Base-by-base conservation (phyloP, 2,888 invertebrate species). In the Galerucella pusilla region DNA sequence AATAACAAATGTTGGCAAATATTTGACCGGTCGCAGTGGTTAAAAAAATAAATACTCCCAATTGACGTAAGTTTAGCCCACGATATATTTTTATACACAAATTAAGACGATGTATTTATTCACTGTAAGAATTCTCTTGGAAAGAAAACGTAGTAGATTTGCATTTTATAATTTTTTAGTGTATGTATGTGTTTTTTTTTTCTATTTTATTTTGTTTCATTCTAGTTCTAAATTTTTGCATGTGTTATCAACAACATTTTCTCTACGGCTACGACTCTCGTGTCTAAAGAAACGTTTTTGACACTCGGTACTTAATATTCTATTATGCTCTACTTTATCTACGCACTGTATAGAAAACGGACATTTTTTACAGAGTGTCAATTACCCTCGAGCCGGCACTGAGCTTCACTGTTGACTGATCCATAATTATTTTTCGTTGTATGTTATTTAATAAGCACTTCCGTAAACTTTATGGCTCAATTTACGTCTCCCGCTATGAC, bases 21-120 rank as follows among this genome's bases (percentile, higher is more conserved):
- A 65, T 46, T 65, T 46, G 64, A 65, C 64, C 64, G 64, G 46
- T 65, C 46, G 64, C 11, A 12, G 64, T 46, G 6, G 64, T 45
- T 65, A 46, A 46, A 65, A 65, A 65, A 65, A 35, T n/a, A 42
- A 65, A 45, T 42, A n/a, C 12, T 65, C 5, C 63, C 35, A 42
- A 65, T 65, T 65, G 64, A 65, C 64, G 64, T 46, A 46, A 46
- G 61, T n/a, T 35, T 60, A 28, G 14, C 35, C 12, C 20, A 20
- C 46, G 46, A 20, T 14, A 20, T 65, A 65, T 65, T 65, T 65
- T 20, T 65, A 65, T 46, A 65, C 20, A n/a, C 16, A 20, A 65
- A 65, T 3, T 20, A 28, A 28, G 16, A 16, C 16, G 57, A 57
- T 20, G 64, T 45, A 45, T 45, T 64, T 64, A 64, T n/a, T 54